These are phyloP conservation scores for Cinclus cinclus DNA, from an alignment of 2,113 vertebrate species.

Conservation along the genomic window DNA sequence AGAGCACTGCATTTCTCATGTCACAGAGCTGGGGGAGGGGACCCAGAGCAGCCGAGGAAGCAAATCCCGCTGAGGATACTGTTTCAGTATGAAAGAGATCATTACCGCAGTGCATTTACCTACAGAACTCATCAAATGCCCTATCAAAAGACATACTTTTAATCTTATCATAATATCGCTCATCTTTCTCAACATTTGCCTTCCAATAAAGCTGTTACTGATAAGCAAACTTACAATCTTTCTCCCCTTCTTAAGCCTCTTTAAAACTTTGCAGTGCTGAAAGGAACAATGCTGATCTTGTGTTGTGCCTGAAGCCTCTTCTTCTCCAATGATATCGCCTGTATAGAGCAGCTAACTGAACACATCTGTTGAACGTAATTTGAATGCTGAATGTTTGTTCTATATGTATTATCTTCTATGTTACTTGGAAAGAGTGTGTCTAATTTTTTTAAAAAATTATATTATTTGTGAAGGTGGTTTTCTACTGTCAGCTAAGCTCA, in stretches of 20 bases:
- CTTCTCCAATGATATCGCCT: not conserved
- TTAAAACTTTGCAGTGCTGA: not conserved
- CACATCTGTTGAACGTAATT: not conserved
- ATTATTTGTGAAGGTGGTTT: not conserved
- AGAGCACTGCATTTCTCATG: conserved; percentile 49
- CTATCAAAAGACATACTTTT: not conserved
- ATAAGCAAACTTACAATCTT: not conserved
- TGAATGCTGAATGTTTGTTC: not conserved
- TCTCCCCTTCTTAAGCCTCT: not conserved
- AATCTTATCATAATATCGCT: not conserved
- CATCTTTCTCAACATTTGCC: not conserved
- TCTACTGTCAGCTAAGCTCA: not conserved
- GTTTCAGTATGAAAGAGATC: conserved; percentile 32
- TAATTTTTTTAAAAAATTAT: not conserved
- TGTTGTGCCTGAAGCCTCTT: not conserved
- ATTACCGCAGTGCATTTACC: not conserved
- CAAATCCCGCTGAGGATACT: conserved; percentile 17
- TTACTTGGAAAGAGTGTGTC: not conserved
- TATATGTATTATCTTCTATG: not conserved
- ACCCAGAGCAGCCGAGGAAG: not conserved
- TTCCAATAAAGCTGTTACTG: not conserved
- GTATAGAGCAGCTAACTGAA: not conserved
- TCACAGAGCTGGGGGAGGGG: conserved; percentile 24
- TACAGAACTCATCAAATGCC: not conserved
- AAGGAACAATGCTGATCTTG: not conserved